Conservation (phyloP, 2,888 invertebrate genomes). For the Orthonychiurus folsomi region DNA sequence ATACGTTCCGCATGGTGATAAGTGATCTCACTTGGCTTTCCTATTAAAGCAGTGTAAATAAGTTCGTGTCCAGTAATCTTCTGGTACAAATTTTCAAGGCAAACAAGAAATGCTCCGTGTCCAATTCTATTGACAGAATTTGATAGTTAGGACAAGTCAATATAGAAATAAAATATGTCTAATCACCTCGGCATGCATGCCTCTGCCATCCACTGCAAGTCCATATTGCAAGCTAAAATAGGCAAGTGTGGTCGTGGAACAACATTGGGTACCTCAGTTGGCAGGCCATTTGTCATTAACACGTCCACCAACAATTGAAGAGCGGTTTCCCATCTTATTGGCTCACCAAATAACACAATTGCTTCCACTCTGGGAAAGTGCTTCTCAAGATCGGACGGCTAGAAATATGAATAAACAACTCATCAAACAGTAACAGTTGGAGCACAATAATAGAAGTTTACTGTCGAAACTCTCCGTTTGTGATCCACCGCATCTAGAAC, state of each 20-base stretch:
- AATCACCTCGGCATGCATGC: conserved; percentile 54
- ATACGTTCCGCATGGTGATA: conserved; percentile 55
- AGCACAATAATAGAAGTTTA: too few relatives aligned
- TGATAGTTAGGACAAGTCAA: conserved; percentile 4
- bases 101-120: conserved; percentile 56
- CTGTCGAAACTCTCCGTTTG: conserved; percentile 44
- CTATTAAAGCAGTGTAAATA: conserved; percentile 54
- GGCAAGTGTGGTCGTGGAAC: conserved; percentile 56
- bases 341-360: conserved; percentile 55
- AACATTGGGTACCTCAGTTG: conserved; percentile 43
- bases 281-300: conserved; percentile 53
- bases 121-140: conserved; percentile 48
- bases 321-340: conserved; percentile 57
- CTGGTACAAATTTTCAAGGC: conserved; percentile 55
- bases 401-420: conserved; percentile 16
- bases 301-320: conserved; percentile 56
- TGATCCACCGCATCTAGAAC: conserved; percentile 54
- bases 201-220: conserved; percentile 55
- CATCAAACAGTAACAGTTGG: too few relatives aligned
- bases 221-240: conserved; percentile 56
- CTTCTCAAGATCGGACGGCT: conserved; percentile 48
- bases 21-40: conserved; percentile 58
- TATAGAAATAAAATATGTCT: conserved; percentile 12
- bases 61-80: conserved; percentile 55
- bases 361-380: conserved; percentile 53